Conservation (phyloP, 2,113 vertebrate species). For the Phyllostomus discolor region DNA sequence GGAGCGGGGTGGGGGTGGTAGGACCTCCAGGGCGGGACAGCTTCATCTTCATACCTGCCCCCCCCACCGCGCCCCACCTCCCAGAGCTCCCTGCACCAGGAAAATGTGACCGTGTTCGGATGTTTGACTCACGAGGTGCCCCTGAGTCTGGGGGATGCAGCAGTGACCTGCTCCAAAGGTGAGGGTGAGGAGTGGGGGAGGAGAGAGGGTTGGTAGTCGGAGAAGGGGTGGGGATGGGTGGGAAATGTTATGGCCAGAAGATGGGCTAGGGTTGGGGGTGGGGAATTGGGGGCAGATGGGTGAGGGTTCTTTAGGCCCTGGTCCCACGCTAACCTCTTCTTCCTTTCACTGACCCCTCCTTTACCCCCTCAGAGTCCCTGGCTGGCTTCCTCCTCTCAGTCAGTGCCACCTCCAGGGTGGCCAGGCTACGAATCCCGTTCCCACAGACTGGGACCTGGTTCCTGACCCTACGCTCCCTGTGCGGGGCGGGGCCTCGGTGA, state of each 20-base stretch:
- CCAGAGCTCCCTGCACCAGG: constrained; percentile 89
- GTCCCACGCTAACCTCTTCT: not conserved
- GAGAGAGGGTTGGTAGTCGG: not conserved
- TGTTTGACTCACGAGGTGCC: constrained; percentile 96
- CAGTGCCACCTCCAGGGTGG: constrained; percentile 86
- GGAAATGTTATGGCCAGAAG: not conserved
- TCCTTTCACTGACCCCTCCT: not conserved
- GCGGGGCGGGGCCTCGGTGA: constrained; percentile 89
- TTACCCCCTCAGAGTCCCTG: constrained; percentile 82
- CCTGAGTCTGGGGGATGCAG: constrained; percentile 85
- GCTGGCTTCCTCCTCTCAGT: constrained; percentile 91
- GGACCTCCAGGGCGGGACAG: not conserved
- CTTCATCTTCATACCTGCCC: constrained; percentile 18
- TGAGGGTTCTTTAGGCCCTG: not conserved
- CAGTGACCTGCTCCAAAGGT: constrained; percentile 93
- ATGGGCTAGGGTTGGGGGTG: not conserved
- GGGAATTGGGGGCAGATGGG: not conserved
- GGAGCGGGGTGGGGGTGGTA: not conserved
- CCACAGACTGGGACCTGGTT: constrained; percentile 98
- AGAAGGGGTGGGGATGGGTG: too few species aligned
- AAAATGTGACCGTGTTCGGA: constrained; percentile 94
- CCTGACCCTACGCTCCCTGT: constrained; percentile 92
- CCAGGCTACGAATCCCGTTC: constrained; percentile 93
- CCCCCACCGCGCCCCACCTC: accelerated
- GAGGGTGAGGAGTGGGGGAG: constrained; percentile 30